Evolutionary conservation across 2,888 invertebrate genomes (phyloP), one percentile per base, ranked within the genome.

Genomic region (Choreutis nemorana): DNA sequence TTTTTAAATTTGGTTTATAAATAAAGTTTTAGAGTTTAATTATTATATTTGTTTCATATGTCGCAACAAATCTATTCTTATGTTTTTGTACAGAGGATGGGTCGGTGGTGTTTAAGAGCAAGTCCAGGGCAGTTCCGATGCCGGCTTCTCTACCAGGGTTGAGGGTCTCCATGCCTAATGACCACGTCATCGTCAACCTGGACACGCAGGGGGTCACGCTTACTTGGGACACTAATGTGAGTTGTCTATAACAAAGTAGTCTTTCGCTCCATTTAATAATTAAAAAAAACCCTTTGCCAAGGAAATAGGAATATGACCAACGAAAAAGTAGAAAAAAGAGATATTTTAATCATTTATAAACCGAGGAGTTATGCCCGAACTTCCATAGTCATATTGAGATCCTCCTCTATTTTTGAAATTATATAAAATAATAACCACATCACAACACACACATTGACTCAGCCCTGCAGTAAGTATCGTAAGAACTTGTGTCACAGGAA

Each of bases 141-240:
- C 92, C 92, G 0, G 85, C 85, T 1, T 84, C 87, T 28, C 67
- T 89, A 3, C 84, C 89, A 31, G 90, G 90, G 7, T 67, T 94
- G 39, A 81, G 89, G 28, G 86, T 89, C 4, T 82, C 89, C 41
- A 85, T 87, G 64, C 81, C 87, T 5, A 86, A 87, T 0, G 86
- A 87, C 48, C 84, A 85, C 44, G 81, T 92, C 2, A 67, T 87
- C 9, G 78, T 91, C 16, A 80, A 83, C 26, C 66, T 92, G 34
- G 89, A 90, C 40, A 73, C 83, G 0, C 58, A 85, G 2, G 90
- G 89, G 0, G 61, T 88, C 12, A 81, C 82, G 15, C 45, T 94
- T 29, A 85, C 87, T 39, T 95, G 94, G 94, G 91, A 94, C 52
- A 83, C 84, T 4, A 70, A 85, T 51, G 86, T 85, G 52, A 63